Conservation (phyloP, 2,797 vertebrate species). For the Ciconia nigra region DNA sequence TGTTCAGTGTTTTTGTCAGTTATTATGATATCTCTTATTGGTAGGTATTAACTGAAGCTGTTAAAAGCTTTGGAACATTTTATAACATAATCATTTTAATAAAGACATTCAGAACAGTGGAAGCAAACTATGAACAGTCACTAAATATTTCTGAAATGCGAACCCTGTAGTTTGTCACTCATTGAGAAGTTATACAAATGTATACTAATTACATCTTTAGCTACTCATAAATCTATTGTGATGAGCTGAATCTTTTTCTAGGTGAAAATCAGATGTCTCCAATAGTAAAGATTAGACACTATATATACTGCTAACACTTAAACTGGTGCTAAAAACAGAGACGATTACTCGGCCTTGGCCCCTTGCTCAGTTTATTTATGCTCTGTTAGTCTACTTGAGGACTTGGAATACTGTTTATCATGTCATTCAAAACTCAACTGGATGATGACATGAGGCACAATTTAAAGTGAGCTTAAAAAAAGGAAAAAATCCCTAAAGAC, state of each 20-base stretch:
- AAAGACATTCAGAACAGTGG: background rate
- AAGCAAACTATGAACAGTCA: background rate
- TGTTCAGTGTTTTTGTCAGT: background rate
- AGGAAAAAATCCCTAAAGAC: background rate
- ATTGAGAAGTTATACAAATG: background rate
- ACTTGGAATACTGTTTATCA: background rate
- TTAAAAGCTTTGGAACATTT: background rate
- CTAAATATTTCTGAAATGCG: background rate
- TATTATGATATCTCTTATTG: background rate
- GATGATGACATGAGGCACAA: background rate
- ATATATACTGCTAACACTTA: background rate
- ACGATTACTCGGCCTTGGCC: background rate
- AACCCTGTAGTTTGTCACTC: background rate
- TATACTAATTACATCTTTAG: background rate
- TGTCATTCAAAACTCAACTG: background rate
- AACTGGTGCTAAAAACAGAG: background rate
- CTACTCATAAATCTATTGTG: background rate
- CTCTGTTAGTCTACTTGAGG: background rate
- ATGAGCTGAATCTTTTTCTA: background rate
- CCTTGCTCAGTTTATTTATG: background rate
- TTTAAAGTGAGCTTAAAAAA: background rate
- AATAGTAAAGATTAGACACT: background rate
- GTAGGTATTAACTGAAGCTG: background rate
- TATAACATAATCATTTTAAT: background rate
- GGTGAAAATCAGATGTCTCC: background rate